A percentile compares a stretch with the other conserved stretches of the same genome.
Conservation (phyloP, 2,113 vertebrate genomes). For the Physeter macrocephalus region DNA sequence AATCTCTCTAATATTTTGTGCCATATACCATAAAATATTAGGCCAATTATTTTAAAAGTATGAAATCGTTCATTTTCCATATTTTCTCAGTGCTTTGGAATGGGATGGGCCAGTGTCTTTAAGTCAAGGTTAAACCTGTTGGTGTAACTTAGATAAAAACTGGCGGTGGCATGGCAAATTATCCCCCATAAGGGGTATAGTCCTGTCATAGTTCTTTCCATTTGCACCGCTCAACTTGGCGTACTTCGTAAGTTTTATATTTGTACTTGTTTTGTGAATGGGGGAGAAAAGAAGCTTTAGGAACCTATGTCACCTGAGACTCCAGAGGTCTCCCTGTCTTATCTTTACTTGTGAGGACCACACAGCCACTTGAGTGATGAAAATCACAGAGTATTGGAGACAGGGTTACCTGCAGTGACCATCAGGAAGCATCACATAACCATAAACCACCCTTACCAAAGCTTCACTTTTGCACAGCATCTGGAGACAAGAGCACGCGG, state of each 20-base stretch:
- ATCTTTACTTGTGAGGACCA: neutral
- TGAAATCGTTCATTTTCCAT: neutral
- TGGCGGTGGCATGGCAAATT: neutral
- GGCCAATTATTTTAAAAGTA: neutral
- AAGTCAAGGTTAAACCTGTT: neutral
- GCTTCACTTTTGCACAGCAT: conserved; percentile 58
- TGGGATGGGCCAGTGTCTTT: neutral
- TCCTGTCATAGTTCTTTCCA: neutral
- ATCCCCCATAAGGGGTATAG: neutral
- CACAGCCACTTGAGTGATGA: neutral
- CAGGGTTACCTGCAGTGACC: neutral
- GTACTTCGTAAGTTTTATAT: neutral
- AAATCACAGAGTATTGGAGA: neutral
- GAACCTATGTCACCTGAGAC: neutral
- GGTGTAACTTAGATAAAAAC: neutral
- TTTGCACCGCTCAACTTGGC: neutral
- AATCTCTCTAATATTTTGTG: conserved; percentile 3
- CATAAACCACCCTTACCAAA: conserved; percentile 8
- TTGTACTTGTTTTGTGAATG: neutral
- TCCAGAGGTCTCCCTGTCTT: neutral
- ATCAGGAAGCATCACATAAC: conserved; percentile 62
- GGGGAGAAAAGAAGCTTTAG: neutral
- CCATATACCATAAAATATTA: neutral
- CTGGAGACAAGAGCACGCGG: conserved; percentile 8
- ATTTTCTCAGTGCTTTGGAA: neutral